Percentiles rank a stretch among this genome's conserved stretches.
phyloP scores from a whole-genome alignment of 2,113 vertebrate species.

The Alethe castanea region DNA sequence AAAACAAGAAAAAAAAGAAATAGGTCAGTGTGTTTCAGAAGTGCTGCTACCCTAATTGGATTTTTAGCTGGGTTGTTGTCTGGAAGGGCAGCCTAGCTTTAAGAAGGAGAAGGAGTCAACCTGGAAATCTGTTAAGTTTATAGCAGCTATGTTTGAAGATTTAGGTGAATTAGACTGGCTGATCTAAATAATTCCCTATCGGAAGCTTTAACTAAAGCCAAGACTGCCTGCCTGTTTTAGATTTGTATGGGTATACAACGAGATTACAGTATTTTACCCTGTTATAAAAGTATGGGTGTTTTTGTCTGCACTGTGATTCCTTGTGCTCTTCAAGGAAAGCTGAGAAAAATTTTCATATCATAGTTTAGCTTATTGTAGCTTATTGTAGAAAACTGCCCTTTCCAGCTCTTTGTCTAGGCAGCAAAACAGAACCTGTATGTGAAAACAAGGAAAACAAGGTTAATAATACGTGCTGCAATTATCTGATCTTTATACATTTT shows the following conservation, averaged over 20 bases:
- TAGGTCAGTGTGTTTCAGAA: conserved; percentile 50
- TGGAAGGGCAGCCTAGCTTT: conserved; percentile 15
- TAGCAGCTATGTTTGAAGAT: conserved; percentile 28
- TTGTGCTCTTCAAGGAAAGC: neutral
- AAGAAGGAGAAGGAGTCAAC: neutral
- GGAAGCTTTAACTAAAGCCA: conserved; percentile 5
- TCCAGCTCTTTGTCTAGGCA: conserved; percentile 60
- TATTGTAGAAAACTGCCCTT: neutral
- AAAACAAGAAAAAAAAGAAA: conserved; percentile 28
- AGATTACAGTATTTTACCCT: neutral
- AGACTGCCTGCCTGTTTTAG: neutral
- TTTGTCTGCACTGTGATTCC: neutral
- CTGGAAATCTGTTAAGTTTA: conserved; percentile 52
- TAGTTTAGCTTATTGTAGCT: neutral
- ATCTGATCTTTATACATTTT: conserved; percentile 81
- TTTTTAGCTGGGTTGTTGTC: conserved; percentile 18
- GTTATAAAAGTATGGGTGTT: neutral
- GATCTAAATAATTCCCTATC: conserved; percentile 17
- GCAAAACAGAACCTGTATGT: conserved; percentile 59
- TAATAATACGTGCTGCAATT: conserved; percentile 77
- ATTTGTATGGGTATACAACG: neutral
- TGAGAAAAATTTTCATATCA: neutral
- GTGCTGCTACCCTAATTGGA: conserved; percentile 36
- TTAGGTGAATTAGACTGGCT: conserved; percentile 30
- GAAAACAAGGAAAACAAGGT: conserved; percentile 69